Base-by-base conservation (phyloP, 1,140 invertebrate genomes). In the Panagrolaimus sp. region DNA sequence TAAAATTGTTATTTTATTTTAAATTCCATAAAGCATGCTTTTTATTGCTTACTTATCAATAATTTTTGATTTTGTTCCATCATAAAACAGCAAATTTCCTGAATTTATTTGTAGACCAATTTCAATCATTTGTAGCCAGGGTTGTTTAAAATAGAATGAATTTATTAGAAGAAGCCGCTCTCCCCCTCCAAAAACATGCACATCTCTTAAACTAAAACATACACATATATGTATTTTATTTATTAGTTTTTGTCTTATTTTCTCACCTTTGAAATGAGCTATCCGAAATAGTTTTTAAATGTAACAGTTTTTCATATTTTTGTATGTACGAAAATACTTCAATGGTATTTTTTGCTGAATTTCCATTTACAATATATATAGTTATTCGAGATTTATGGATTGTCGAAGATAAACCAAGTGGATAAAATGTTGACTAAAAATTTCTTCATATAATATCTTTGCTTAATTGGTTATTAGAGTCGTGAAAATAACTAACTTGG, bases 271-370 rank as follows among this genome's bases (percentile, higher is more conserved):
- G 23, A 38, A 69, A 69, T 9, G 5, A 13, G n/a, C 31, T 7
- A 67, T 69, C 61, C 20, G 23, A n/a, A 43, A 69, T 48, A n/a
- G 67, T 69, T 31, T 68, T 27, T 42, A 63, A 38, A 66, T 69
- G 67, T 13, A 66, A 13, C 16, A 69, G 43, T 31, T 14, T 57
- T 57, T 25, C 42, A 25, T 42, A 46, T 69, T 31, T 46, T 69
- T 42, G 20, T 4, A 42, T 69, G n/a, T 67, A 66, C 16, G 38
- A 38, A 42, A 69, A 69, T 25, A 69, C 67, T 69, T 69, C 67
- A 20, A 69, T 53, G 3, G 64, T 67, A 11, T 20, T 57, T 27
- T 20, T 13, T 9, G 13, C 20, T 20, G 20, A 16, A 57, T 27
- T 27, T 16, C n/a, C 51, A 57, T 57, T 57, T 9, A 20, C 51